Percentiles rank a stretch among this genome's conserved stretches.
phyloP scores from a whole-genome alignment of 2,888 invertebrate genomes.

The Erebia epiphron region DNA sequence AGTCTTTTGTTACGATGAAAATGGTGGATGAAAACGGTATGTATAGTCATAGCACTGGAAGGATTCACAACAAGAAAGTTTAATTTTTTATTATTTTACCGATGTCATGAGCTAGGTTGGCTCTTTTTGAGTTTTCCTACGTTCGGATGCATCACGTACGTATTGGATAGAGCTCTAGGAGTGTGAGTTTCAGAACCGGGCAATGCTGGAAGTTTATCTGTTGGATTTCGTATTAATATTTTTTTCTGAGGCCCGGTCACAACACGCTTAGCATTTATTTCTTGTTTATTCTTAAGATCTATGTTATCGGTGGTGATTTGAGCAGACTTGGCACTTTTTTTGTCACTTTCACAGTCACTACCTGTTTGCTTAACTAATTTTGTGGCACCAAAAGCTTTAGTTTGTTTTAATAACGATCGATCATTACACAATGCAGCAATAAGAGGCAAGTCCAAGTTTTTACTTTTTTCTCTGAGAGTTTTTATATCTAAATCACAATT shows the following conservation, averaged over 20 bases:
- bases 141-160: conserved; percentile 85
- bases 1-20: conserved; percentile 64
- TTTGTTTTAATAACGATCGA: conserved; percentile 93
- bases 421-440: conserved; percentile 97
- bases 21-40: conserved; percentile 62
- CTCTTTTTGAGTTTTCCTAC: conserved; percentile 72
- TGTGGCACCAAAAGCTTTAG: conserved; percentile 92
- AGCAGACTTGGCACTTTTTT: conserved; percentile 71
- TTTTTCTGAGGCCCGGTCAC: conserved; percentile 84
- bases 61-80: conserved; percentile 67
- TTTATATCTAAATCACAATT: conserved; percentile 88
- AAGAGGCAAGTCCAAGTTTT: conserved; percentile 94
- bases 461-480: conserved; percentile 93
- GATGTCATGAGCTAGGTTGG: conserved; percentile 74
- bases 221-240: conserved; percentile 86
- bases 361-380: conserved; percentile 78
- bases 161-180: conserved; percentile 87
- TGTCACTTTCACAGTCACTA: conserved; percentile 76
- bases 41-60: conserved; percentile 77
- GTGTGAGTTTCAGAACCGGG: conserved; percentile 79
- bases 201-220: conserved; percentile 88
- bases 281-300: conserved; percentile 73
- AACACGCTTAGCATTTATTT: conserved; percentile 85
- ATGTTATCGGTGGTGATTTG: conserved; percentile 73
- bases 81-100: conserved; percentile 26